Evolutionary conservation across 2,888 invertebrate genomes (phyloP), one percentile per base, ranked within the genome.

Genomic region (Ligdia adustata): DNA sequence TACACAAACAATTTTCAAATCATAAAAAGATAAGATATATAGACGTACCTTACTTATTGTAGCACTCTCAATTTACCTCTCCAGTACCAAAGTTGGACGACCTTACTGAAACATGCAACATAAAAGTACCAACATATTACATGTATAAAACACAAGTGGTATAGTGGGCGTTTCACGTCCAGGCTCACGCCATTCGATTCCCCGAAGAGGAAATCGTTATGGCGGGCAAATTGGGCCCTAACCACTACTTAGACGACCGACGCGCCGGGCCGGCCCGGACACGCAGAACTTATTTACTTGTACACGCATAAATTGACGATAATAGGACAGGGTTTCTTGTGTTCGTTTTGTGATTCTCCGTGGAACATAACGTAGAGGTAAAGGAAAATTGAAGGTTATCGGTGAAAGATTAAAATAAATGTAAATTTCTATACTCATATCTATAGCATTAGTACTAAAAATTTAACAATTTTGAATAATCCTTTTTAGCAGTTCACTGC

Each of bases 201-300:
- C 87, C 86, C 81, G 87, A 86, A 89, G 85, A 89, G 87, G 88
- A 88, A 89, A 89, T 89, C 82, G 88, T 89, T 86, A 89, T 76
- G 81, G 79, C 73, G 75, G 79, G 82, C 80, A 88, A 89, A 88
- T 88, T 89, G 87, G 83, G 76, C 81, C 81, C 83, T 89, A 89
- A 89, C 88, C 82, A 87, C 88, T 76, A 79, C 79, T 82, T 84
- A n/a, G n/a, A n/a, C n/a, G n/a, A n/a, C n/a, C n/a, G n/a, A n/a
- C 72, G 73, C 69, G 27, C 43, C 29, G 39, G 61, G 62, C 60
- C 56, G 49, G 57, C 51, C 65, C 70, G 60, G 65, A 37, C 84
- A 85, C 86, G 86, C 86, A 85, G 80, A 77, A 77, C 80, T 75
- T 84, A 80, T 79, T 72, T 82, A 77, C 73, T 69, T 61, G 59